Conservation (phyloP, 2,888 invertebrate genomes). For the Meiosimyza platycephala region DNA sequence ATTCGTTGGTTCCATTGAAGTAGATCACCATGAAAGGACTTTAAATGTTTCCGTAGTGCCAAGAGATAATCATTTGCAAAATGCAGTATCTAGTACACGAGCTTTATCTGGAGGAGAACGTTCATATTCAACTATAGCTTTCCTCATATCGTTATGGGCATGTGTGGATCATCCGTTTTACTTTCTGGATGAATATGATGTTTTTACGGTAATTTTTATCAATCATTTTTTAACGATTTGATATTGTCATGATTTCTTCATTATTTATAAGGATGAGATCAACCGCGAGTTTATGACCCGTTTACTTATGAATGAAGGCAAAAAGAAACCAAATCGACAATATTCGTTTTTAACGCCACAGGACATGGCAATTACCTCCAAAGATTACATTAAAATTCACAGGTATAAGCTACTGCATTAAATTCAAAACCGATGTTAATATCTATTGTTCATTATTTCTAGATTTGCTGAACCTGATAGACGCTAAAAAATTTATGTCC, state of each 20-base stretch:
- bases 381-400: slow-evolving; percentile 72
- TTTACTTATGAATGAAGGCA: slow-evolving; percentile 81
- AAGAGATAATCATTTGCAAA: slow-evolving; percentile 68
- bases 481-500: neutral
- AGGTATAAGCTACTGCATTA: slow-evolving; percentile 64
- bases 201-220: slow-evolving; percentile 81
- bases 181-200: slow-evolving; percentile 96
- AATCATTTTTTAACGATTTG: neutral
- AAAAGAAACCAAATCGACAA: slow-evolving; percentile 75
- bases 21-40: slow-evolving; percentile 61
- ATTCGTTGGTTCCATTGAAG: slow-evolving; percentile 60
- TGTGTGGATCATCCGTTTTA: slow-evolving; percentile 92
- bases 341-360: slow-evolving; percentile 93
- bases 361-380: slow-evolving; percentile 73
- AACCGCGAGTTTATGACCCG: slow-evolving; percentile 84
- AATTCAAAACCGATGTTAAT: neutral
- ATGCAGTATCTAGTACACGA: slow-evolving; percentile 69
- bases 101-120: slow-evolving; percentile 95
- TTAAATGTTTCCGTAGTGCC: slow-evolving; percentile 70
- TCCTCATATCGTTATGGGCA: slow-evolving; percentile 93
- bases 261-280: slow-evolving; percentile 78
- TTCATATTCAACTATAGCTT: slow-evolving; percentile 94
- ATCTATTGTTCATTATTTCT: slow-evolving; percentile 24
- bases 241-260: neutral
- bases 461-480: slow-evolving; percentile 33